These are phyloP conservation scores for Eudasyphora cyanicolor DNA, from an alignment of 2,888 invertebrate genomes.

Conservation along the genomic window DNA sequence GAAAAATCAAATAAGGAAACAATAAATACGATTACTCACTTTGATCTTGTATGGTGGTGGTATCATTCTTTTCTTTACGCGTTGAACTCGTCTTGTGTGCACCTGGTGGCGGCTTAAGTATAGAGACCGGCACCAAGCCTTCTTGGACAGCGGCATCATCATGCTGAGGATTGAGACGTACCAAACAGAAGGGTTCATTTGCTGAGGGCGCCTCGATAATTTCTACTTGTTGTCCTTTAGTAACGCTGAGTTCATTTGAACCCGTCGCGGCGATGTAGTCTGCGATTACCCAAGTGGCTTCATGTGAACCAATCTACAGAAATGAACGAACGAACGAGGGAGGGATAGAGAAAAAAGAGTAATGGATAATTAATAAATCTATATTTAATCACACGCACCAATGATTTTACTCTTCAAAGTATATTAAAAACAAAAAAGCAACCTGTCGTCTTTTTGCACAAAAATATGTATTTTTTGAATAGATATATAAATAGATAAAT, in stretches of 20 bases:
- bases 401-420: constrained; percentile 37
- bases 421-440: neutral
- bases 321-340: constrained; percentile 66
- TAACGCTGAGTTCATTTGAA: constrained; percentile 90
- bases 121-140: constrained; percentile 89
- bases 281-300: constrained; percentile 95
- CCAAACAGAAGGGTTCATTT: constrained; percentile 86
- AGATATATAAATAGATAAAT: neutral
- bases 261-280: constrained; percentile 89
- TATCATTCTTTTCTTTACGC: constrained; percentile 76
- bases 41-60: constrained; percentile 77
- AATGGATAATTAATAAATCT: constrained; percentile 57
- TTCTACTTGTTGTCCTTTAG: constrained; percentile 96
- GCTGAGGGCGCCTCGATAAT: constrained; percentile 88
- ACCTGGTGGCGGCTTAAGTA: constrained; percentile 87
- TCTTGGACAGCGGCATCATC: constrained; percentile 84
- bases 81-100: constrained; percentile 77
- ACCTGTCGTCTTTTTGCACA: constrained; percentile 4
- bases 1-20: constrained; percentile 23
- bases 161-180: constrained; percentile 83
- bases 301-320: constrained; percentile 88
- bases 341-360: constrained; percentile 53
- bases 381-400: constrained; percentile 49
- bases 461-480: neutral
- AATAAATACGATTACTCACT: constrained; percentile 69